A percentile compares a stretch with the other conserved stretches of the same genome.
These are phyloP conservation scores for Pteromalus puparum DNA, from an alignment of 1,140 invertebrate species.

Conservation along the genomic window DNA sequence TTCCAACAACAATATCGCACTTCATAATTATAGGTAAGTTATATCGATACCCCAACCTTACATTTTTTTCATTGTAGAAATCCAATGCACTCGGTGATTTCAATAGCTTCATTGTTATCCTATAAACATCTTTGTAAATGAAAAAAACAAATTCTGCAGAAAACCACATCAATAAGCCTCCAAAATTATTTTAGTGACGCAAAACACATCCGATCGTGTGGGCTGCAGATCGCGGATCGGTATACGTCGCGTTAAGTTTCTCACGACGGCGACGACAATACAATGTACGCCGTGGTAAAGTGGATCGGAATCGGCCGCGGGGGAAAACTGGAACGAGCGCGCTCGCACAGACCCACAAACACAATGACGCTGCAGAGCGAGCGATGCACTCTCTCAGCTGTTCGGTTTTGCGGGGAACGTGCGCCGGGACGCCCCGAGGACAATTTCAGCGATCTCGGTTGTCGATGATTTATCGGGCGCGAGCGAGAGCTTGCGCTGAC, in stretches of 20 bases:
- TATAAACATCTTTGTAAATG: too few relatives aligned
- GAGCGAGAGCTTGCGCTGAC: neutral
- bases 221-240: neutral
- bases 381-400: constrained; percentile 16
- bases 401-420: constrained; percentile 2
- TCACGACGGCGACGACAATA: constrained; percentile 26
- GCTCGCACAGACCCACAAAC: constrained; percentile 30
- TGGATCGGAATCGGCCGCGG: constrained; percentile 43
- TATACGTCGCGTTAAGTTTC: constrained; percentile 15
- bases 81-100: too few relatives aligned
- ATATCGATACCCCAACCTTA: too few relatives aligned
- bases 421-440: constrained; percentile 22
- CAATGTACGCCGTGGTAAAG: constrained; percentile 43
- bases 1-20: too few relatives aligned
- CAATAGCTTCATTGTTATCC: too few relatives aligned
- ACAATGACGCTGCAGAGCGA: constrained; percentile 44
- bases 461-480: neutral
- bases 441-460: constrained; percentile 22
- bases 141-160: too few relatives aligned
- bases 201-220: neutral
- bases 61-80: too few relatives aligned
- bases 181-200: neutral
- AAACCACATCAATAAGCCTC: neutral
- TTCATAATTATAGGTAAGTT: too few relatives aligned
- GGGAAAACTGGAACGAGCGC: constrained; percentile 36